These are phyloP conservation scores for Brienomyrus brachyistius DNA, from an alignment of 2,113 vertebrate genomes.

Conservation along the genomic window DNA sequence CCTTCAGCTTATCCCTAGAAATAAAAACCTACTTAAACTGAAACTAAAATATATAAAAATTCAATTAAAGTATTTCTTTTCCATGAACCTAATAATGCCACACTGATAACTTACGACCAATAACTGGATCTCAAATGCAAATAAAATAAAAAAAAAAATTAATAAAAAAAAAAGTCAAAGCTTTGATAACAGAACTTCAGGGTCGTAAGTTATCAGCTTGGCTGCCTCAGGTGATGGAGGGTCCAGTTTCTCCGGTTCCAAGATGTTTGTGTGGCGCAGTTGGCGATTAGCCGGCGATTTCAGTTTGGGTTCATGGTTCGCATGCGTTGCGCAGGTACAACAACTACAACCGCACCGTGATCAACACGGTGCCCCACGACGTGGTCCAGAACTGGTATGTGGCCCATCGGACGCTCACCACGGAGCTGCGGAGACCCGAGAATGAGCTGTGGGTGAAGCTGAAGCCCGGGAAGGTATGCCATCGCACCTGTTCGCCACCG, in stretches of 20 bases:
- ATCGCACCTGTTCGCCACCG: neutral
- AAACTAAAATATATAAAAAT: neutral
- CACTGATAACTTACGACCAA: neutral
- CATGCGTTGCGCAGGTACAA: conserved; percentile 70
- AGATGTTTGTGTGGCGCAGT: neutral
- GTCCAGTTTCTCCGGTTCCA: neutral
- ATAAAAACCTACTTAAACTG: neutral
- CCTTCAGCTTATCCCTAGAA: neutral
- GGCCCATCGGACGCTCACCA: conserved; percentile 75
- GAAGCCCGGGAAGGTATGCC: conserved; percentile 76
- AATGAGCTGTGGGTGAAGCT: conserved; percentile 93
- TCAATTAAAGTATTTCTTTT: neutral
- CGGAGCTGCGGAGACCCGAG: conserved; percentile 71
- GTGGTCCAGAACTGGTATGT: conserved; percentile 74
- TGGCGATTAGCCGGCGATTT: neutral
- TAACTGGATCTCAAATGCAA: neutral
- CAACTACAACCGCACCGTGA: conserved; percentile 82
- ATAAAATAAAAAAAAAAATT: neutral
- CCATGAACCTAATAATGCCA: neutral
- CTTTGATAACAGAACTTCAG: neutral
- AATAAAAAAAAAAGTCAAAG: too few relatives aligned
- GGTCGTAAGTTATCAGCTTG: neutral
- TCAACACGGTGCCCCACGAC: conserved; percentile 75
- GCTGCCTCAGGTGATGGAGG: neutral
- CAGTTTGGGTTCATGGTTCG: neutral